These are phyloP conservation scores for Trachelus iudaicus DNA, from an alignment of 2,888 invertebrate species.

Conservation along the genomic window DNA sequence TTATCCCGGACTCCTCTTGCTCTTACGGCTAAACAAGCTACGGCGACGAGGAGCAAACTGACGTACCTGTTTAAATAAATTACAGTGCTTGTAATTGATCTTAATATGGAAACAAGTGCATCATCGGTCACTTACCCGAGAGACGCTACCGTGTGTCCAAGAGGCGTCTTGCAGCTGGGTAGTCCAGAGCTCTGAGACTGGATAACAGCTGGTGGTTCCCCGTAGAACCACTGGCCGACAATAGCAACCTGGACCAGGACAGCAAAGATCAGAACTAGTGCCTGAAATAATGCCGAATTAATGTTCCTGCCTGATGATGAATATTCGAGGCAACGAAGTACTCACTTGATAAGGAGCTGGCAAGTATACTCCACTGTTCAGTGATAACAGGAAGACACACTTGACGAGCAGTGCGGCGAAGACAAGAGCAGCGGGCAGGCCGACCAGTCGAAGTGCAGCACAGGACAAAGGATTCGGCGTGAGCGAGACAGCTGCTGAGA, in stretches of 20 bases:
- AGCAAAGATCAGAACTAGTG: slow-evolving; percentile 87
- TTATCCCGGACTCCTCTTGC: slow-evolving; percentile 92
- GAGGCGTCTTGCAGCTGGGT: slow-evolving; percentile 56
- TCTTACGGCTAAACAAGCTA: slow-evolving; percentile 85
- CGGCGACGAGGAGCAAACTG: slow-evolving; percentile 85
- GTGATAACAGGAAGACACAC: slow-evolving; percentile 91
- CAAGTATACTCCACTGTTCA: slow-evolving; percentile 91
- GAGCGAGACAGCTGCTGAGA: slow-evolving; percentile 82
- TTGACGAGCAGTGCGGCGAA: slow-evolving; percentile 93
- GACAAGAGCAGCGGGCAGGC: slow-evolving; percentile 85
- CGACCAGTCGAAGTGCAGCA: slow-evolving; percentile 83
- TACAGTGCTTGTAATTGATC: background rate
- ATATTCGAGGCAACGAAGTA: background rate
- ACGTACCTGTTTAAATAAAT: slow-evolving; percentile 69
- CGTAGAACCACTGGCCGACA: slow-evolving; percentile 86
- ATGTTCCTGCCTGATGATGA: background rate
- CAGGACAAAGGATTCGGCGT: slow-evolving; percentile 84
- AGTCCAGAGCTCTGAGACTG: slow-evolving; percentile 41
- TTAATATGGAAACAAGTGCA: slow-evolving; percentile 32
- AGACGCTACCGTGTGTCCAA: slow-evolving; percentile 60
- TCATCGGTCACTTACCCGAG: slow-evolving; percentile 48
- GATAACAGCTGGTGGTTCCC: slow-evolving; percentile 75
- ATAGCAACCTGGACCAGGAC: slow-evolving; percentile 90
- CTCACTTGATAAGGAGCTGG: slow-evolving; percentile 90
- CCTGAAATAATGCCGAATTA: slow-evolving; percentile 43